Conservation (phyloP, 2,113 vertebrate genomes). For the Chloropsis cyanopogon region DNA sequence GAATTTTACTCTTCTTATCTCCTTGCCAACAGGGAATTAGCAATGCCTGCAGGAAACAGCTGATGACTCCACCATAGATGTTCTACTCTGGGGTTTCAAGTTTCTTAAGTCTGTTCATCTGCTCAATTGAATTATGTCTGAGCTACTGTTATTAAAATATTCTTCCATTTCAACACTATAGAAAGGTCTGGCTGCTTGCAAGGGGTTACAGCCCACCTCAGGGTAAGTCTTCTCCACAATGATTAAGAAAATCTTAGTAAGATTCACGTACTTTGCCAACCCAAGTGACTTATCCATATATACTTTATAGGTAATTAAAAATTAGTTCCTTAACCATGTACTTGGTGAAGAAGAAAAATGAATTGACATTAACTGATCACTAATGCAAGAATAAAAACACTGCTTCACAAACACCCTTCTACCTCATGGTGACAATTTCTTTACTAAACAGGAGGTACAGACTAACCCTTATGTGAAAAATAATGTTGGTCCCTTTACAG, state of each 20-base stretch:
- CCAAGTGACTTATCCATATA: background rate
- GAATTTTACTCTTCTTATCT: background rate
- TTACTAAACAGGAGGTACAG: background rate
- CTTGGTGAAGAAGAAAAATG: background rate
- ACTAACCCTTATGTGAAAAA: background rate
- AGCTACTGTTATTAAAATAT: background rate
- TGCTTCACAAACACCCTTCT: background rate
- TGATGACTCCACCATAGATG: background rate
- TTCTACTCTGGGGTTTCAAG: background rate
- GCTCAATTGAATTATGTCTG: background rate
- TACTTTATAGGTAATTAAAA: background rate
- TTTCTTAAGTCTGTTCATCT: background rate
- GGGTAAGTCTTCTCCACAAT: background rate
- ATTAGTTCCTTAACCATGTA: background rate
- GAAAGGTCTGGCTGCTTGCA: background rate
- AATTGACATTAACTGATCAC: background rate
- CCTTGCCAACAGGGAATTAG: background rate
- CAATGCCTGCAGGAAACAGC: background rate
- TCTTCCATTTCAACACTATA: background rate
- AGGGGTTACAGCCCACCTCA: background rate
- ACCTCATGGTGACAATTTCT: background rate
- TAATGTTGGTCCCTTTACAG: background rate
- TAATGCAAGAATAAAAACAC: background rate
- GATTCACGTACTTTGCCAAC: background rate
- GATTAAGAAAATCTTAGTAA: background rate